Evolutionary conservation across 2,113 vertebrate genomes (phyloP).

Genomic region (Pomatostomus ruficeps): DNA sequence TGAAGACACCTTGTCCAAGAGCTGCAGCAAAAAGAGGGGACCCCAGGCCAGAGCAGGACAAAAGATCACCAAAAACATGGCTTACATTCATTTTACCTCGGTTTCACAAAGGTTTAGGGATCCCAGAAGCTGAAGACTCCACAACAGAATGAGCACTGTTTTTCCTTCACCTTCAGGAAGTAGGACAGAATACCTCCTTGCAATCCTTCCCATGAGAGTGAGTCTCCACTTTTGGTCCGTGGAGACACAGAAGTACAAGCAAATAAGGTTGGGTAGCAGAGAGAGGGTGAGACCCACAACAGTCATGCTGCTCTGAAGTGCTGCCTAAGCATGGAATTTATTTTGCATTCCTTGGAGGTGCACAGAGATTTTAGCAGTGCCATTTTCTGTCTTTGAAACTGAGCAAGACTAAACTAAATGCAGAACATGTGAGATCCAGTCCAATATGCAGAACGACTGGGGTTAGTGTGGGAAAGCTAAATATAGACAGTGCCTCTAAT

Average conservation of each 20-base stretch:
- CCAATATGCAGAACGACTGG: not conserved
- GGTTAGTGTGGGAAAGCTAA: constrained; percentile 2
- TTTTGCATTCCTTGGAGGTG: not conserved
- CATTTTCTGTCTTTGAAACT: not conserved
- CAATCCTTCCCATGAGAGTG: not conserved
- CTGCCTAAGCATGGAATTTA: not conserved
- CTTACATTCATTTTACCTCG: not conserved
- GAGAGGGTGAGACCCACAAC: not conserved
- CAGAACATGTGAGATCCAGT: not conserved
- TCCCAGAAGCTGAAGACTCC: not conserved
- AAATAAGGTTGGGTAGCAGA: not conserved
- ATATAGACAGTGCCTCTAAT: not conserved
- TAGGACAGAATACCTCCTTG: not conserved
- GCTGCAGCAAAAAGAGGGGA: not conserved
- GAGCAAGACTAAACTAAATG: not conserved
- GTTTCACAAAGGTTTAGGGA: not conserved
- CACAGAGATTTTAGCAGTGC: not conserved
- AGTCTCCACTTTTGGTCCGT: not conserved
- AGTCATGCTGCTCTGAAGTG: not conserved
- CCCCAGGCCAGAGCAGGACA: not conserved
- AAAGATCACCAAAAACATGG: not conserved
- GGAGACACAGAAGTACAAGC: not conserved
- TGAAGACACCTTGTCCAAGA: not conserved
- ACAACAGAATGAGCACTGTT: not conserved
- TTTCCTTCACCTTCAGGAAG: not conserved